These are phyloP conservation scores for Ischnura elegans DNA, from an alignment of 2,888 invertebrate genomes.

Conservation along the genomic window DNA sequence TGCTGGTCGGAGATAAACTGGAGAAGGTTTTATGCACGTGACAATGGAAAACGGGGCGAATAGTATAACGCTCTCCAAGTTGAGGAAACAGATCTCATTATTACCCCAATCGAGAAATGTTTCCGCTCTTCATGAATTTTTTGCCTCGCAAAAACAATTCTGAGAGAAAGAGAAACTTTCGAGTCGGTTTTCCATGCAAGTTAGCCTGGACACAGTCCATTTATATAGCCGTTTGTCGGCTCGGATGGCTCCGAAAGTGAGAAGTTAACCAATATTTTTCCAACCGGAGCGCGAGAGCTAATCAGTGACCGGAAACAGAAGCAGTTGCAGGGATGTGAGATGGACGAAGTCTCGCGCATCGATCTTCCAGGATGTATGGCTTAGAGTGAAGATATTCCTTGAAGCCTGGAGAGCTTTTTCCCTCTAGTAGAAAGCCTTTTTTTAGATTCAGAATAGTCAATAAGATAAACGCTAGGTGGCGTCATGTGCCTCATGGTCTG, in stretches of 20 bases:
- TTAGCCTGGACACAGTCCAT: not conserved
- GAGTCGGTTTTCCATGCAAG: not conserved
- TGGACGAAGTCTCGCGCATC: not conserved
- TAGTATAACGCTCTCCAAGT: not conserved
- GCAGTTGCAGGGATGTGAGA: not conserved
- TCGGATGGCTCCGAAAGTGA: not conserved
- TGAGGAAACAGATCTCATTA: slow-evolving; percentile 35
- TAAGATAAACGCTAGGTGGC: no score
- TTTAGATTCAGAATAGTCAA: no score
- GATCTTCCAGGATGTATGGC: not conserved
- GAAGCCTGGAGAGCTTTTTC: no score
- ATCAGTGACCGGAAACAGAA: not conserved
- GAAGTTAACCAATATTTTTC: not conserved
- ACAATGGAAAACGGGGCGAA: not conserved
- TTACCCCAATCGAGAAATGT: not conserved
- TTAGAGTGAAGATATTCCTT: not conserved
- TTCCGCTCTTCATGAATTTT: not conserved
- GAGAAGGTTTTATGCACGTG: not conserved
- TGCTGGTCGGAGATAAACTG: not conserved
- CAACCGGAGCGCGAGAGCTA: not conserved
- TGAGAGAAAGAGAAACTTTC: not conserved
- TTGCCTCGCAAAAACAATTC: not conserved
- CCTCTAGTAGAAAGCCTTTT: no score
- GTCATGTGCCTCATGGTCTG: no score
- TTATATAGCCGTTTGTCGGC: not conserved